Conservation (phyloP, 2,113 vertebrate species). For the Myrmecobius fasciatus region DNA sequence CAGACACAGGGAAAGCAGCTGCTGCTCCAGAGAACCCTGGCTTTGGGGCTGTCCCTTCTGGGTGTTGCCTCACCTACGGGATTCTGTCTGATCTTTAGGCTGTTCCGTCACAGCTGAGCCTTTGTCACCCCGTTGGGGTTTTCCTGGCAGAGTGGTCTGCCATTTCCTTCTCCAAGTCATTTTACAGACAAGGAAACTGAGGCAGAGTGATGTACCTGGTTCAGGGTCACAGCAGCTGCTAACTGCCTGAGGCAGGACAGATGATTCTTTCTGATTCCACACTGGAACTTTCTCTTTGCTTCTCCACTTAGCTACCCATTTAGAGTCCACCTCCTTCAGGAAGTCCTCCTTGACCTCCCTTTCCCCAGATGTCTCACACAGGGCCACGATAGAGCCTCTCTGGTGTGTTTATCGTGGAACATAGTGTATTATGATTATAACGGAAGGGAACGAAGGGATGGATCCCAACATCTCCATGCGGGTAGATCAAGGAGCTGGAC, state of each 20-base stretch:
- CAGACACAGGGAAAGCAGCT: background rate
- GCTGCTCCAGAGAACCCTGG: too few species aligned
- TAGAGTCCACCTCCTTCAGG: background rate
- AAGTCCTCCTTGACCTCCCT: background rate
- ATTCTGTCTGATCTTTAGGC: background rate
- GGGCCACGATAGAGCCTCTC: background rate
- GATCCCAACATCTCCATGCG: background rate
- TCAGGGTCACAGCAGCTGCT: background rate
- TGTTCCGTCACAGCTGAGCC: background rate
- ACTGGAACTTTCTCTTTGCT: too few species aligned
- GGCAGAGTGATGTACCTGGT: background rate
- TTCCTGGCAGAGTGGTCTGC: background rate
- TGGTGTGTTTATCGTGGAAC: background rate
- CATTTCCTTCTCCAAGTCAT: background rate
- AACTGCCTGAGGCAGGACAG: background rate
- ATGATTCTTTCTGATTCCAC: background rate
- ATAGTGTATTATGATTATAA: background rate
- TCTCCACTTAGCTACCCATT: background rate
- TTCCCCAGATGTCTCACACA: background rate
- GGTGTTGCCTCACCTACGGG: background rate
- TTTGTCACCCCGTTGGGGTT: background rate
- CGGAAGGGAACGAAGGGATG: background rate
- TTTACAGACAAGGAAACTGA: background rate
- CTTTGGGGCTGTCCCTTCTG: too few species aligned
- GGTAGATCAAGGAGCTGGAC: background rate